A percentile compares a stretch with the other conserved stretches of the same genome.
Evolutionary conservation across 2,888 invertebrate species (phyloP).

Genomic region (Drosophila meridiana): DNA sequence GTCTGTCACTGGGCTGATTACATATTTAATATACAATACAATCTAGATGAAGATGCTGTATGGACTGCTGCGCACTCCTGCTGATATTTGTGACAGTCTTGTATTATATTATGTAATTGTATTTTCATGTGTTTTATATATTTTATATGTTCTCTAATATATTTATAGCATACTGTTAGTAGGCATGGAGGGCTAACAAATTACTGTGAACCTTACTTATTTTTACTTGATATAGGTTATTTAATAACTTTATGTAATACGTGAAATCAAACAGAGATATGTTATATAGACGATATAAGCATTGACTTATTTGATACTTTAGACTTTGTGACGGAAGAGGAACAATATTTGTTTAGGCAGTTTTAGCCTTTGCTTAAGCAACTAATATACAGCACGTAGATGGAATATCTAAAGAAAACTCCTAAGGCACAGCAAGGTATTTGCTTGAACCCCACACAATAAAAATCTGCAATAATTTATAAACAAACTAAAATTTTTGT

Average conservation of each 20-base stretch:
- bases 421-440: too few relatives aligned
- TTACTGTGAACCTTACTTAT: not conserved
- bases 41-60: not conserved
- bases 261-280: not conserved
- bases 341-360: conserved; percentile 37
- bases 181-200: not conserved
- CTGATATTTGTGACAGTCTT: not conserved
- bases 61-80: not conserved
- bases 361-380: conserved; percentile 12
- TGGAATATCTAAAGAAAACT: too few relatives aligned
- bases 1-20: conserved; percentile 19
- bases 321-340: not conserved
- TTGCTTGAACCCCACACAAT: not conserved
- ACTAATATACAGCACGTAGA: not conserved
- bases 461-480: conserved; percentile 1
- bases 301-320: not conserved
- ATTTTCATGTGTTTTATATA: not conserved
- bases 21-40: conserved; percentile 37
- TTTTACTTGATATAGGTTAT: too few relatives aligned
- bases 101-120: not conserved
- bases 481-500: not conserved
- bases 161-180: not conserved
- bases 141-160: not conserved
- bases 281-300: conserved; percentile 21
- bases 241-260: not conserved